Conservation (phyloP, 2,888 invertebrate genomes). For the Tipula vernalis region DNA sequence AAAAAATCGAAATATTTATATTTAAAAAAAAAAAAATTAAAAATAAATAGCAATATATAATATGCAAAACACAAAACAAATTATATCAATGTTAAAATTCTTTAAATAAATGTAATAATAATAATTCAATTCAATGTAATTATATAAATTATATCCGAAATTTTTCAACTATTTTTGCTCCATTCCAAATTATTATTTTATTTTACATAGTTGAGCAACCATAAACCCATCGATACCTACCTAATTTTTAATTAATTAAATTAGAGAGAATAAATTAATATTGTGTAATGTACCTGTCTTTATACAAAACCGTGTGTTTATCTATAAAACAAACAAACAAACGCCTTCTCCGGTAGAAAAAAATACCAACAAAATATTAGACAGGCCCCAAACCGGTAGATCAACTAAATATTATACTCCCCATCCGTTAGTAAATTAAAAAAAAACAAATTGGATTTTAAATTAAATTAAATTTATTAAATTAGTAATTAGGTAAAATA, state of each 20-base stretch:
- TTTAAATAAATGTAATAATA: not conserved
- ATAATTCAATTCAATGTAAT: not conserved
- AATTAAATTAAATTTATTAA: not conserved
- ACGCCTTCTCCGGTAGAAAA: not conserved
- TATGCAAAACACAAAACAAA: not conserved
- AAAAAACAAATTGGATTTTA: not conserved
- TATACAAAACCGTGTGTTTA: not conserved
- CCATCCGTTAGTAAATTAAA: too few species aligned
- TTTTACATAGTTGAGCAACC: not conserved
- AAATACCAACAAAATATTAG: not conserved
- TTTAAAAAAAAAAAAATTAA: not conserved
- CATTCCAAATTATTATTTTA: constrained; percentile 4
- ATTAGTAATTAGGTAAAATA: not conserved
- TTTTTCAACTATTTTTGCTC: not conserved
- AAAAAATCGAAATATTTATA: constrained; percentile 1
- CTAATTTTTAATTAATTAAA: not conserved
- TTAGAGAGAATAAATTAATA: not conserved
- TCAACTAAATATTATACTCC: not conserved
- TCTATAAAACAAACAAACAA: not conserved
- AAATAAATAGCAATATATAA: constrained; percentile 1
- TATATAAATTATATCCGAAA: not conserved
- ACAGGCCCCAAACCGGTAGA: not conserved
- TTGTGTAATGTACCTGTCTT: not conserved
- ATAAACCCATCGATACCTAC: not conserved
- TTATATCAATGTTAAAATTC: constrained; percentile 8